These are phyloP conservation scores for Rhinopomastus cyanomelas DNA, from an alignment of 2,113 vertebrate genomes.

Conservation along the genomic window DNA sequence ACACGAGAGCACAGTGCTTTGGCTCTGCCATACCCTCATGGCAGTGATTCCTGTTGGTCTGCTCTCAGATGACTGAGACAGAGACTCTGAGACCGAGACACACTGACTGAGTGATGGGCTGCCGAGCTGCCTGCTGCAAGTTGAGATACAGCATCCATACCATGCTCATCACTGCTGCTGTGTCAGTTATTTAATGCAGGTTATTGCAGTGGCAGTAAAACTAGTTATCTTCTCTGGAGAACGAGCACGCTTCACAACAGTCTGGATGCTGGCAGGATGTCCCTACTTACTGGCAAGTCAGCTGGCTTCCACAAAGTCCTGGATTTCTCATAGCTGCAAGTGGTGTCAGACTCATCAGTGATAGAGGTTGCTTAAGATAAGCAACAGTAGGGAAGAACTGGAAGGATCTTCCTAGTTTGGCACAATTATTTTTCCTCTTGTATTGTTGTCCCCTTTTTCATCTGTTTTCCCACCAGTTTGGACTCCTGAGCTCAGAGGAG, in stretches of 20 bases:
- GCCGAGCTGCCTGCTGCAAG: not conserved
- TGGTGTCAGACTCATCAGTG: not conserved
- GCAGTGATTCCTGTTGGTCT: not conserved
- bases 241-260: not conserved
- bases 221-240: not conserved
- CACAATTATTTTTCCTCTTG: not conserved
- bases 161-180: rapidly evolving
- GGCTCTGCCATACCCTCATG: rapidly evolving
- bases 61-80: not conserved
- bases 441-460: not conserved
- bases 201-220: not conserved
- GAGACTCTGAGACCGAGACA: too few species aligned
- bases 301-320: not conserved
- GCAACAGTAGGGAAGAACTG: not conserved
- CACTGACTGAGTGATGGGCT: not conserved
- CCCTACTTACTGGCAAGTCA: not conserved
- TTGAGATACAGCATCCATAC: not conserved
- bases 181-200: not conserved
- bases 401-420: not conserved
- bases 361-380: not conserved
- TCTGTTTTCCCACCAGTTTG: not conserved
- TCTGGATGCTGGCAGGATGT: not conserved
- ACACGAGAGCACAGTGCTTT: not conserved
- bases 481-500: not conserved
- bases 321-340: not conserved